Evolutionary conservation across 64 coral and sea anemone genomes (phyloP).

Genomic region (Dendronephthya gigantea): DNA sequence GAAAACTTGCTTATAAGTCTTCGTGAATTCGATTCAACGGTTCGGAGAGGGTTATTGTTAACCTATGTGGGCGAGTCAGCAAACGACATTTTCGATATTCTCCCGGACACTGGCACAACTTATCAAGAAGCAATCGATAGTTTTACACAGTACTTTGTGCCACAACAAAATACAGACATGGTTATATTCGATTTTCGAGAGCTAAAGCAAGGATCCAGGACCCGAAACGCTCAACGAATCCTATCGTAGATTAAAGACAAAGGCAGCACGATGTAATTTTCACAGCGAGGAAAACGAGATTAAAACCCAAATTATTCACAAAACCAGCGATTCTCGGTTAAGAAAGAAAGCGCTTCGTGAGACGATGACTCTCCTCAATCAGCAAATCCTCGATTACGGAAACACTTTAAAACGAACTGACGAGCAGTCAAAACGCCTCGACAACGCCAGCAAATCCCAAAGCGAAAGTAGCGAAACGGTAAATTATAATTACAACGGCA

Average conservation of each 20-base stretch:
- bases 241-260: background rate
- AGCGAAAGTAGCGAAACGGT: background rate
- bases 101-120: background rate
- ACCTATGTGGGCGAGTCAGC: background rate
- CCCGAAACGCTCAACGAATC: slow-evolving; percentile 10
- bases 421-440: background rate
- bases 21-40: background rate
- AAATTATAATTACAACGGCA: background rate
- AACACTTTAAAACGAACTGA: background rate
- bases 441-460: background rate
- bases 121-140: background rate
- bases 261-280: background rate
- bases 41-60: background rate
- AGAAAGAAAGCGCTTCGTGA: slow-evolving; percentile 10
- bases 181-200: background rate
- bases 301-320: slow-evolving; percentile 6
- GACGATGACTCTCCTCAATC: background rate
- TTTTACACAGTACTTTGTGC: background rate
- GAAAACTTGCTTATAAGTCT: background rate
- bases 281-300: background rate
- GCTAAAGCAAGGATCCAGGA: background rate
- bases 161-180: background rate
- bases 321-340: background rate
- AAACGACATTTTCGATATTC: background rate
- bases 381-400: background rate